Conservation (phyloP, 2,797 vertebrate genomes). For the Arrhamphus sclerolepis region DNA sequence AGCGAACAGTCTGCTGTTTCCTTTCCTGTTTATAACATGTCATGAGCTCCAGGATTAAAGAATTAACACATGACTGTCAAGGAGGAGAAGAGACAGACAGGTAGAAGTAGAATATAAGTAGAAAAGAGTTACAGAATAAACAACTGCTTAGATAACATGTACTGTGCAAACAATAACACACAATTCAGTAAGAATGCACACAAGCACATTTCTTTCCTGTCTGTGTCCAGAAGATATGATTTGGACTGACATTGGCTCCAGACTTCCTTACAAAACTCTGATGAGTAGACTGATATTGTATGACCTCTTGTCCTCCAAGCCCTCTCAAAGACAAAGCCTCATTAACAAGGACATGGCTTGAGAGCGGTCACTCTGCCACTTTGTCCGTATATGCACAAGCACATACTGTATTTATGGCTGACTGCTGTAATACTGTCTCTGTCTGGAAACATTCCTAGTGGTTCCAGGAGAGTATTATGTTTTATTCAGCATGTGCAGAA, state of each 20-base stretch:
- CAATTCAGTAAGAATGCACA: slow-evolving; percentile 14
- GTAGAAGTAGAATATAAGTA: slow-evolving; percentile 40
- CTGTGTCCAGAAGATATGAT: slow-evolving; percentile 69
- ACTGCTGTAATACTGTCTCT: slow-evolving; percentile 16
- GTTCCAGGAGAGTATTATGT: slow-evolving; percentile 25
- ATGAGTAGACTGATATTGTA: slow-evolving; percentile 67
- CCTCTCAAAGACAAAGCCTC: slow-evolving; percentile 67
- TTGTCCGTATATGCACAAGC: slow-evolving; percentile 8
- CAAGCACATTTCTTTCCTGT: slow-evolving; percentile 63
- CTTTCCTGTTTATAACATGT: slow-evolving; percentile 67
- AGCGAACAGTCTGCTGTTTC: slow-evolving; percentile 68
- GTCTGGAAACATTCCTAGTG: slow-evolving; percentile 44
- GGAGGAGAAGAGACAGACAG: slow-evolving; percentile 45
- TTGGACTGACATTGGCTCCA: slow-evolving; percentile 74
- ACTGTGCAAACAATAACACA: slow-evolving; percentile 47
- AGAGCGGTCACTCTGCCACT: slow-evolving; percentile 31
- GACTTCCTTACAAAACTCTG: slow-evolving; percentile 74
- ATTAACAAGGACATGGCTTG: slow-evolving; percentile 60
- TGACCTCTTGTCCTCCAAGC: slow-evolving; percentile 64
- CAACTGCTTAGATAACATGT: slow-evolving; percentile 41
- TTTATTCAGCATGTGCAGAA: slow-evolving; percentile 33
- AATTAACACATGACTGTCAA: slow-evolving; percentile 76
- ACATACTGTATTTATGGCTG: slow-evolving; percentile 11
- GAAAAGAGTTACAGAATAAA: slow-evolving; percentile 48
- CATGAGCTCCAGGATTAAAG: slow-evolving; percentile 74